These are phyloP conservation scores for Azorinus chamasolen DNA, from an alignment of 2,888 invertebrate genomes.

Conservation along the genomic window DNA sequence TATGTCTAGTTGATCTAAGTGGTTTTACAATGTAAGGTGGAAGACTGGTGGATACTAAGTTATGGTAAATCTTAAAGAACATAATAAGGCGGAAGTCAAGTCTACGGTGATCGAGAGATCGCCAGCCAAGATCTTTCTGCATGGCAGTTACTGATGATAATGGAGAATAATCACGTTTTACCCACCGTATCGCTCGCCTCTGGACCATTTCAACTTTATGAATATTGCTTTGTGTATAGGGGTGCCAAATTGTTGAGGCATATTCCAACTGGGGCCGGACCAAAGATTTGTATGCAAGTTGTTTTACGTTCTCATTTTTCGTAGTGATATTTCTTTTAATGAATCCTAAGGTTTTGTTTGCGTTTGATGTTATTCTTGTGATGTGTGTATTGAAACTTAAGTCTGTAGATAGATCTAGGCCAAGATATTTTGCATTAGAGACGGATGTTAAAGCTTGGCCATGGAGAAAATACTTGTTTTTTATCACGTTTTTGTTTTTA, in stretches of 20 bases:
- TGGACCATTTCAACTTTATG: constrained; percentile 13
- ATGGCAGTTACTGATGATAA: constrained; percentile 13
- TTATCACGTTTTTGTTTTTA: constrained; percentile 2
- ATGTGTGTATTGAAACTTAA: constrained; percentile 22
- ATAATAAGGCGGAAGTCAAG: constrained; percentile 14
- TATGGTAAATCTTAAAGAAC: constrained; percentile 16
- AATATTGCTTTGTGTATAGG: constrained; percentile 5
- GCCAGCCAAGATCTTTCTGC: constrained; percentile 23
- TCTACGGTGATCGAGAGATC: constrained; percentile 12
- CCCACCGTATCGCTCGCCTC: constrained; percentile 10
- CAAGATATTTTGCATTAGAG: constrained; percentile 10
- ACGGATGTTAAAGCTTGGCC: constrained; percentile 21
- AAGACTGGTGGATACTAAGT: constrained; percentile 3
- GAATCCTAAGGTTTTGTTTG: constrained; percentile 27
- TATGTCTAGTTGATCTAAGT: constrained; percentile 10
- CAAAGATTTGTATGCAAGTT: constrained; percentile 15
- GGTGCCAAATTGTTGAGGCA: constrained; percentile 20
- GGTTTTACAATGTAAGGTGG: constrained; percentile 10
- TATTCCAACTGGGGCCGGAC: constrained; percentile 20
- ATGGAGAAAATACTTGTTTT: constrained; percentile 4
- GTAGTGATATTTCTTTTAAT: constrained; percentile 22
- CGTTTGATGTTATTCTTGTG: constrained; percentile 16
- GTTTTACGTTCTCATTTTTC: constrained; percentile 11
- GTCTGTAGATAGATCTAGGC: constrained; percentile 16
- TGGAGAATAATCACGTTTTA: constrained; percentile 10